phyloP scores from a whole-genome alignment of 92 coral and sea anemone species.

The Scolanthus callimorphus region DNA sequence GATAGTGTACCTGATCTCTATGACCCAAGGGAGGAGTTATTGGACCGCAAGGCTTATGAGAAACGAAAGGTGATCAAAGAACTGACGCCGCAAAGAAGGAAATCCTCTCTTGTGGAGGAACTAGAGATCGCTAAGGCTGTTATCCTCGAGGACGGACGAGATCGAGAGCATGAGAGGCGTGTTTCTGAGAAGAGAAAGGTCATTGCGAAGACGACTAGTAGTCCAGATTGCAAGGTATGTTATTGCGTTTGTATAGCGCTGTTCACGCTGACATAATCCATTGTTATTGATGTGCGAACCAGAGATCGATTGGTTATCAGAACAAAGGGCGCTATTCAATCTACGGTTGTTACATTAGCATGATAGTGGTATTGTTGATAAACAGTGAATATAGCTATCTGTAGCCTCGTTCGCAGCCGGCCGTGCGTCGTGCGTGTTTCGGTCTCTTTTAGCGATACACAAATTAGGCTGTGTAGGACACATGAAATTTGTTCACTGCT shows the following conservation, averaged over 20 bases:
- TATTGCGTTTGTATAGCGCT: too few relatives aligned
- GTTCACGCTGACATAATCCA: too few relatives aligned
- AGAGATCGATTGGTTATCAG: too few relatives aligned
- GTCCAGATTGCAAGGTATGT: conserved; percentile 13
- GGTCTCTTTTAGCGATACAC: too few relatives aligned
- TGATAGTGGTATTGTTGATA: too few relatives aligned
- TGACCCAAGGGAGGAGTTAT: not conserved
- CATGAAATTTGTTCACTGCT: not conserved
- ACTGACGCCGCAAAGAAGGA: conserved; percentile 10
- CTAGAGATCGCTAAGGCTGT: conserved; percentile 15
- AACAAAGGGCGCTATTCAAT: too few relatives aligned
- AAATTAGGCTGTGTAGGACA: too few relatives aligned
- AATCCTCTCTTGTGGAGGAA: conserved; percentile 8
- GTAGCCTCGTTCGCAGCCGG: too few relatives aligned
- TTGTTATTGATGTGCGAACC: too few relatives aligned
- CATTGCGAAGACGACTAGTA: conserved; percentile 3
- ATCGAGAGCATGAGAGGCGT: conserved; percentile 23
- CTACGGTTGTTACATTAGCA: too few relatives aligned
- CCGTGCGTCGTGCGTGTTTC: too few relatives aligned
- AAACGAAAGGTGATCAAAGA: conserved; percentile 18
- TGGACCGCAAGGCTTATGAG: conserved; percentile 27
- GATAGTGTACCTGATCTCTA: not conserved
- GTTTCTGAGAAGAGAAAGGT: conserved; percentile 45
- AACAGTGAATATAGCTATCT: too few relatives aligned
- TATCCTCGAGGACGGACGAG: conserved; percentile 32